Base-by-base conservation (phyloP, 37 sponge, comb jelly and placozoan species). In the Oscarella lobularis region DNA sequence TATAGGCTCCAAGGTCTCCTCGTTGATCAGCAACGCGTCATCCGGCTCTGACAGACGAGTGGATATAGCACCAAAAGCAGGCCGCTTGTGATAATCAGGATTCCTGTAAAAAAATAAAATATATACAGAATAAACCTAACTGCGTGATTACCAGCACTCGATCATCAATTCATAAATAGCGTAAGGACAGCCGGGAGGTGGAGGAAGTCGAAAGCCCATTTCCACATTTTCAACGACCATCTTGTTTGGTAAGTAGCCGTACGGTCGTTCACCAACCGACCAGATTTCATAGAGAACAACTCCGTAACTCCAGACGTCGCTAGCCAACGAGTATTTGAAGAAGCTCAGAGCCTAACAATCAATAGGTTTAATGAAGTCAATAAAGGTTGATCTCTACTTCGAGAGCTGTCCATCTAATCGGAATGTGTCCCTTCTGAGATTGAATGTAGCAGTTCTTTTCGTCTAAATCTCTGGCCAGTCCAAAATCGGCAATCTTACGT, bases 231-330 rank as follows among this genome's bases (percentile, higher is more conserved):
- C 60, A 20, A 48, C 20, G 60, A 48, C 60, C 14, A 27, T 20
- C 9, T 48, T 48, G 60, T 48, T 48, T 48, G 60, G 20, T 20
- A 9, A 48, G 20, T 48, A 48, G 14, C 60, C 60, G 60, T 48
- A 48, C 20, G 60, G 60, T 20, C 20, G 9, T 48, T 48, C 60
- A 27, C 60, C 60, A 48, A 48, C 20, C 60, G 60, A 27, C 60
- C 60, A 48, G 14, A 48, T 48, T 20, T 48, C 60, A 20, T 48
- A 48, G 14, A 48, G 20, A 9, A 48, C 60, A 20, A 48, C 20
- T 27, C 60, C 60, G 20, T 48, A 48, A 48, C 60, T 48, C 60
- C 60, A 48, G 14, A 48, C 60, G 60, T 48, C 60, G 60, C 60
- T 48, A 20, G 60, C 60, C 60, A 20, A 27, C 60, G 60, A 48